A percentile compares a stretch with the other conserved stretches of the same genome.
Conservation (phyloP, 2,888 invertebrate species). For the Agrotis segetum region DNA sequence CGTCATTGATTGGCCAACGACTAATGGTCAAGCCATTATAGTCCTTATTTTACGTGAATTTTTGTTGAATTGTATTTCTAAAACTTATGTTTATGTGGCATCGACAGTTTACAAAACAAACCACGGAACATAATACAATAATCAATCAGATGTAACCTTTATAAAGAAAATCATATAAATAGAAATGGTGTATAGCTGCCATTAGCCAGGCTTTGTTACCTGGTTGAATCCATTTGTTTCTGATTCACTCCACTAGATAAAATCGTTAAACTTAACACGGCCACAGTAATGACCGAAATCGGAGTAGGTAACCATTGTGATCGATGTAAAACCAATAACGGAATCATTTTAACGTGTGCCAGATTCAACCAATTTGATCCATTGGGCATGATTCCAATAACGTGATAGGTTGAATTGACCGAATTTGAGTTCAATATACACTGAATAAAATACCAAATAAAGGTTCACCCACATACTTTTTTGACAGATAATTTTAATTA, state of each 20-base stretch:
- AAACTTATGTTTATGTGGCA: background rate
- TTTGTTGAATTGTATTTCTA: background rate
- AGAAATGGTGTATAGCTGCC: background rate
- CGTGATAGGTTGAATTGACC: constrained; percentile 58
- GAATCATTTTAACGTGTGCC: constrained; percentile 61
- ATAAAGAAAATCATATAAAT: background rate
- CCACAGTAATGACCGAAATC: constrained; percentile 40
- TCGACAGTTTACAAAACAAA: background rate
- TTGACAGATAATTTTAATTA: constrained; percentile 3
- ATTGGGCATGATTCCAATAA: constrained; percentile 68
- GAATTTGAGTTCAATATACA: constrained; percentile 55
- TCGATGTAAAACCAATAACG: constrained; percentile 56
- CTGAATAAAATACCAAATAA: constrained; percentile 51
- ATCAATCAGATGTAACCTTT: background rate
- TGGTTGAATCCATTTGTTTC: constrained; percentile 21
- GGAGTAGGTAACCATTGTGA: constrained; percentile 36
- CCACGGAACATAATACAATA: background rate
- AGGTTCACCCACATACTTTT: background rate
- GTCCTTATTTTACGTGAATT: background rate
- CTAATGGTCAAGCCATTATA: background rate
- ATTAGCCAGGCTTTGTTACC: constrained; percentile 32
- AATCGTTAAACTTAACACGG: constrained; percentile 31
- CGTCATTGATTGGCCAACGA: background rate
- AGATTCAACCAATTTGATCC: constrained; percentile 63
- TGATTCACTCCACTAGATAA: constrained; percentile 38